phyloP scores from a whole-genome alignment of 2,888 invertebrate genomes.

The Exocentrus adspersus region DNA sequence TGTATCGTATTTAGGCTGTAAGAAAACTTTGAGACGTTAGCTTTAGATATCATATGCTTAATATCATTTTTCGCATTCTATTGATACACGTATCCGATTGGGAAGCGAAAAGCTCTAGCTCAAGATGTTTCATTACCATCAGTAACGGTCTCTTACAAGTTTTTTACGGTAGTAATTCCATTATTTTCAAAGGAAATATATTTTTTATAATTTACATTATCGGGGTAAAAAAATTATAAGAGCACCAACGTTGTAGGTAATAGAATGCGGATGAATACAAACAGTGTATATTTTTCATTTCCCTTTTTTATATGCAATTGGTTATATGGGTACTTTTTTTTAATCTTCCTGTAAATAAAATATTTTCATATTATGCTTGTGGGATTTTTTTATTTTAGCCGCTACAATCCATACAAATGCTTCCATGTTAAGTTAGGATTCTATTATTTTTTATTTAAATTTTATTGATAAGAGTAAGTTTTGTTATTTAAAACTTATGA shows the following conservation, averaged over 20 bases:
- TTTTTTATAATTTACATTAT: slow-evolving; percentile 27
- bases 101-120: too few relatives aligned
- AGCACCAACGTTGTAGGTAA: slow-evolving; percentile 19
- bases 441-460: slow-evolving; percentile 60
- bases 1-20: slow-evolving; percentile 63
- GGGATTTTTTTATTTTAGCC: slow-evolving; percentile 55
- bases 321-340: slow-evolving; percentile 56
- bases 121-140: too few relatives aligned
- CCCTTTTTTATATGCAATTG: slow-evolving; percentile 47
- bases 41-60: slow-evolving; percentile 57
- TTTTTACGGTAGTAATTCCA: slow-evolving; percentile 19
- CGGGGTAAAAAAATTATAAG: slow-evolving; percentile 17
- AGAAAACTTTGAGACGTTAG: slow-evolving; percentile 58
- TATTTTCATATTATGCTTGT: slow-evolving; percentile 55
- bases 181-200: slow-evolving; percentile 26
- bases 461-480: slow-evolving; percentile 63
- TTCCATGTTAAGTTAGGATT: slow-evolving; percentile 54
- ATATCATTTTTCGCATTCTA: slow-evolving; percentile 47
- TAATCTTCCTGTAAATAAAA: slow-evolving; percentile 52
- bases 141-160: slow-evolving; percentile 14
- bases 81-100: too few relatives aligned
- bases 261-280: slow-evolving; percentile 40
- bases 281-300: slow-evolving; percentile 46
- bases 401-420: slow-evolving; percentile 59
- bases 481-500: slow-evolving; percentile 64